Evolutionary conservation across 2,797 vertebrate species (phyloP), one percentile per base, ranked within the genome.

Genomic region (Sitta carolinensis): DNA sequence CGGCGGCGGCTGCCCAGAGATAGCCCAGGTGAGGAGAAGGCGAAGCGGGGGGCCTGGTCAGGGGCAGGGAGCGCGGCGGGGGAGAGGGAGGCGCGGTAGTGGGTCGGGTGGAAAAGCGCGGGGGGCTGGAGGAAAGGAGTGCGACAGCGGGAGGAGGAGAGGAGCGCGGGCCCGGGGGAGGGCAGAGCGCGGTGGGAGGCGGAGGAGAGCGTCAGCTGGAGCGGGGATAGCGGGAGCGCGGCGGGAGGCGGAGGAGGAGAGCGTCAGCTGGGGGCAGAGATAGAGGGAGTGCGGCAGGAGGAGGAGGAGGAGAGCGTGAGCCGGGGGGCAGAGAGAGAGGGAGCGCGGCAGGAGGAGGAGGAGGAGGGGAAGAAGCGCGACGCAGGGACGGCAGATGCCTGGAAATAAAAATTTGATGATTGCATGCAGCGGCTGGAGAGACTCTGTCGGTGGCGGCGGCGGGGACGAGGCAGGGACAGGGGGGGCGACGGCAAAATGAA

Each of bases 401-500:
- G 98, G 98, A 97, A 98, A 98, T 98, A 98, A 98, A 98, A 97
- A 97, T 96, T 98, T 97, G 98, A 98, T 98, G 98, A 97, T 98
- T 98, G 98, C 98, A 98, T 99, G 98, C 98, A 98, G 98, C 98
- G 99, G 97, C 89, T 97, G 97, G 97, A 97, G 97, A 96, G 98
- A 94, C 95, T 98, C 97, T 98, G 98, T 92, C 97, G 97, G 97
- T 97, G 97, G 97, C 97, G 97, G 97, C 97, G 97, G 98, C 98
- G 98, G 98, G 98, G 98, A 98, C 98, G 98, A 94, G 98, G 98
- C 96, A 97, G 96, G 96, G 97, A 98, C 95, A 97, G 97, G 97
- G 97, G 98, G 96, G 96, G 97, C 96, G 97, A 96, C 96, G 98
- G 98, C 98, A 98, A 98, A 98, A 99, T 99, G 99, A 99, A 99